Base-by-base conservation (phyloP, 1,140 invertebrate genomes). In the Megathymus violae region DNA sequence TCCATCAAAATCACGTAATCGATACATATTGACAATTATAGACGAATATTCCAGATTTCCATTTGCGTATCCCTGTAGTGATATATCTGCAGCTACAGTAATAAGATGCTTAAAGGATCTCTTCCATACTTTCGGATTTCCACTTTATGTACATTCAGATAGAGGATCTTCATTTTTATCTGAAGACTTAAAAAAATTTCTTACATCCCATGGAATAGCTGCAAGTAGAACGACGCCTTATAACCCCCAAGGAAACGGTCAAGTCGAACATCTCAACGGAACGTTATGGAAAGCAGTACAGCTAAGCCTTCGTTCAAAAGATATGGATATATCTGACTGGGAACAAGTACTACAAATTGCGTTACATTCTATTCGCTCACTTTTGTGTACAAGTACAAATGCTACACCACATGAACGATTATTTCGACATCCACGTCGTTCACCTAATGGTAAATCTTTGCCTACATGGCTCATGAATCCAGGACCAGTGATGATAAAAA, bases 11-110 rank as follows among this genome's bases (percentile, higher is more conserved):
- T 61, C 62, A 0, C 34, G 47, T 6, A 72, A 74, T 19, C 56
- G 52, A 51, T 77, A 68, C 43, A 67, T 77, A 13, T 36, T 74
- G 1, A 72, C 69, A 0, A 40, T 74, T 2, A 69, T 74, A 14
- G 74, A 77, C 38, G 71, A 77, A 54, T 77, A 48, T 43, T 58
- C 36, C 0, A 19, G 66, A 41, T 77, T 71, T 19, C 71, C 69
- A 1, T 77, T 74, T 31, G 71, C 71, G 1, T 74, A 59, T 27
- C 31, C 67, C 4, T 69, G 66, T 15, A 22, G 25, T 34, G 71
- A 77, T 27, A 47, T 70, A 15, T 34, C 25, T 10, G 46, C 67
- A 13, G 46, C 6, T 4, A 77, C 71, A 46, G 67, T 77, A 15
- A 71, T 69, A n/a, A 71, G 62, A 4, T 47, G 47, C 14, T 16